Conservation (phyloP, 2,888 invertebrate genomes). For the Ophion ventricosus region DNA sequence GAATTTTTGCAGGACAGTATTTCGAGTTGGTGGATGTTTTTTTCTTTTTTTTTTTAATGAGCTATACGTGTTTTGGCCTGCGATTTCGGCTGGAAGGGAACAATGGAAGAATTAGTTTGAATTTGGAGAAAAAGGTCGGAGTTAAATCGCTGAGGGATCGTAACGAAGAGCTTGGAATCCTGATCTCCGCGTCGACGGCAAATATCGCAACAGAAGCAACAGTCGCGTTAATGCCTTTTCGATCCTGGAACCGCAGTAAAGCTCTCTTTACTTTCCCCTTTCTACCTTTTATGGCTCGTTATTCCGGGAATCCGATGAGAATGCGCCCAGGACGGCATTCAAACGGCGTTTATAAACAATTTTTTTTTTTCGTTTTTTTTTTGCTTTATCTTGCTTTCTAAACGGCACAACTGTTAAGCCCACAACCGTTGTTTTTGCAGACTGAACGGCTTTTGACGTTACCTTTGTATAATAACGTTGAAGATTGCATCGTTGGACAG, state of each 20-base stretch:
- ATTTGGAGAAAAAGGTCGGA: conserved; percentile 15
- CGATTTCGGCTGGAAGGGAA: not conserved
- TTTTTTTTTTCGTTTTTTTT: conserved; percentile 15
- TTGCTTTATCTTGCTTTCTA: conserved; percentile 19
- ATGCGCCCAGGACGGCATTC: conserved; percentile 63
- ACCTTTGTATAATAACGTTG: not conserved
- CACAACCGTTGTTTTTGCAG: not conserved
- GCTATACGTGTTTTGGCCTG: too few species aligned
- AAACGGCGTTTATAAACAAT: conserved; percentile 27
- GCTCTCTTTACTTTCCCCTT: conserved; percentile 49
- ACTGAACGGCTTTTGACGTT: too few species aligned
- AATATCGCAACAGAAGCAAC: conserved; percentile 60
- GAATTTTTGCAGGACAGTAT: not conserved
- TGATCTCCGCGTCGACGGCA: conserved; percentile 61
- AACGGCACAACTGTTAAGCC: conserved; percentile 41
- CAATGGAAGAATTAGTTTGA: not conserved
- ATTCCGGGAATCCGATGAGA: conserved; percentile 75
- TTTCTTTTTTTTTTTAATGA: too few species aligned
- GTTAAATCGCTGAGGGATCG: conserved; percentile 11
- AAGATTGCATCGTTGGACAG: too few species aligned
- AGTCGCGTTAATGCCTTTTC: conserved; percentile 73
- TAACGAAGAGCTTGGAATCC: conserved; percentile 20
- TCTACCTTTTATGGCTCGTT: conserved; percentile 75
- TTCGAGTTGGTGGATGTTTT: not conserved
- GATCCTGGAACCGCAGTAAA: conserved; percentile 74